Evolutionary conservation across 2,888 invertebrate species (phyloP).

Genomic region (Drosophila seclusa): DNA sequence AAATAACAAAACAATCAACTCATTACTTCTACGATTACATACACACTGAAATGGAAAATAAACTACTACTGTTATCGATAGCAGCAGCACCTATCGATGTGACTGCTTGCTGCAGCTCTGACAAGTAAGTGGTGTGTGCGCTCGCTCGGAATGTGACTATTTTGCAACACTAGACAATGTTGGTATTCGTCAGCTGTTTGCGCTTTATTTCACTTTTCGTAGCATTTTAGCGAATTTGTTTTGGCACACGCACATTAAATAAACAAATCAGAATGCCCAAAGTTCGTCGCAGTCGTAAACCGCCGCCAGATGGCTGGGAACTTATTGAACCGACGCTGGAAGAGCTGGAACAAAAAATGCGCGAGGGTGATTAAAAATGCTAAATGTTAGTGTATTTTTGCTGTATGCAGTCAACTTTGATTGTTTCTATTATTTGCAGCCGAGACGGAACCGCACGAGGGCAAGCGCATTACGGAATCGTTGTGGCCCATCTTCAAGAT

Average conservation of each 20-base stretch:
- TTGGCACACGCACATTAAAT: neutral
- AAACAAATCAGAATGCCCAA: constrained; percentile 90
- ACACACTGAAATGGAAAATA: constrained; percentile 51
- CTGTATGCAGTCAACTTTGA: neutral
- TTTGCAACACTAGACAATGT: constrained; percentile 20
- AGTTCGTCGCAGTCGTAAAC: constrained; percentile 94
- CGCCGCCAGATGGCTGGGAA: constrained; percentile 99
- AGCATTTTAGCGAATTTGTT: neutral
- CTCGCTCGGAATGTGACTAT: neutral
- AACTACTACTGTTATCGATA: constrained; percentile 43
- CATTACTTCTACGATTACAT: constrained; percentile 56
- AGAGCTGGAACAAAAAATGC: constrained; percentile 99
- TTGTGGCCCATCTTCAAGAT: constrained; percentile 99
- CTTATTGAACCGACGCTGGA: constrained; percentile 99
- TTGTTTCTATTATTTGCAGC: constrained; percentile 85
- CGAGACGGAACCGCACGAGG: constrained; percentile 99
- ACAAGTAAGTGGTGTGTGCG: neutral
- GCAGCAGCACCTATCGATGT: constrained; percentile 22
- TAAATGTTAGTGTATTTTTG: neutral
- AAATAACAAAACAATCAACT: constrained; percentile 61
- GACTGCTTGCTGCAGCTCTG: constrained; percentile 5
- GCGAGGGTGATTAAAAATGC: constrained; percentile 87
- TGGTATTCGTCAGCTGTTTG: constrained; percentile 35
- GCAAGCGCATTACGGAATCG: constrained; percentile 98
- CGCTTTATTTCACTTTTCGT: constrained; percentile 16